These are phyloP conservation scores for Allophyes oxyacanthae DNA, from an alignment of 2,888 invertebrate species.

Conservation along the genomic window DNA sequence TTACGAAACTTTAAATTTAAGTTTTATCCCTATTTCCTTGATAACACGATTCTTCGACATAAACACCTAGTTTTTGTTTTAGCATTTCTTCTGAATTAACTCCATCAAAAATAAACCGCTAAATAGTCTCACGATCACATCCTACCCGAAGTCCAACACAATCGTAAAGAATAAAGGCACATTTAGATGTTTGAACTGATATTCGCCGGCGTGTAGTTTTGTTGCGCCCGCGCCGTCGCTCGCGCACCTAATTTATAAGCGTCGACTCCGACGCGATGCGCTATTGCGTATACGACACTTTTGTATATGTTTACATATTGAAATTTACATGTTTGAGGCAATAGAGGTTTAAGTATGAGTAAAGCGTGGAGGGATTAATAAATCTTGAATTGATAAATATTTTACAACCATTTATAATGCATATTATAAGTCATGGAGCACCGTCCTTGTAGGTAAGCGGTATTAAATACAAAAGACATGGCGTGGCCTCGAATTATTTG, in stretches of 20 bases:
- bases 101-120: neutral
- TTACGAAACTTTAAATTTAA: no score
- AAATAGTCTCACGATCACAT: slow-evolving; percentile 19
- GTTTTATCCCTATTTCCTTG: no score
- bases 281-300: slow-evolving; percentile 73
- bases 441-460: no score
- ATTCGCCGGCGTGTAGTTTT: slow-evolving; percentile 79
- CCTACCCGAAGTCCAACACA: slow-evolving; percentile 6
- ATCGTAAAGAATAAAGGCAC: slow-evolving; percentile 72
- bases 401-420: no score
- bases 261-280: slow-evolving; percentile 80
- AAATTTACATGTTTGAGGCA: slow-evolving; percentile 49
- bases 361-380: slow-evolving; percentile 8
- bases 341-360: slow-evolving; percentile 19
- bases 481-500: no score
- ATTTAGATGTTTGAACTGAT: slow-evolving; percentile 80
- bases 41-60: no score
- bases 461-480: no score
- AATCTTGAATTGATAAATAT: slow-evolving; percentile 1
- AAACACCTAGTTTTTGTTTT: no score
- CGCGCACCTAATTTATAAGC: slow-evolving; percentile 85
- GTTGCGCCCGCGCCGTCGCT: slow-evolving; percentile 68
- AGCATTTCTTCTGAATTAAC: no score
- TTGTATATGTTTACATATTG: slow-evolving; percentile 61
- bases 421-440: no score